Evolutionary conservation across 2,888 invertebrate species (phyloP).

Genomic region (Meliscaeva auricollis): DNA sequence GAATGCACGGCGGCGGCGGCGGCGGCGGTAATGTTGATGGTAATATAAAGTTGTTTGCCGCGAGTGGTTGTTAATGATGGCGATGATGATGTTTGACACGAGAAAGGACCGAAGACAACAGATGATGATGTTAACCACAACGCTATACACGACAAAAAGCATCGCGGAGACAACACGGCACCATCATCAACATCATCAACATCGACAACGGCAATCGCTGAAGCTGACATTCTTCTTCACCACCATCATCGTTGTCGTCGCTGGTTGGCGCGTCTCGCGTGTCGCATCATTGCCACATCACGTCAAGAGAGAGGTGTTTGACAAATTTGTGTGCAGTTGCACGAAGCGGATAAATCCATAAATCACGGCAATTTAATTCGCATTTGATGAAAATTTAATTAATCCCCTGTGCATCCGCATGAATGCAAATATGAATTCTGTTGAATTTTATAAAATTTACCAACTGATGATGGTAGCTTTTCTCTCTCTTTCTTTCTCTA

Average conservation of each 20-base stretch:
- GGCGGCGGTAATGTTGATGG: no score
- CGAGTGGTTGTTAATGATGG: slow-evolving; percentile 71
- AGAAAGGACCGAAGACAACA: slow-evolving; percentile 50
- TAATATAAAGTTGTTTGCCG: slow-evolving; percentile 33
- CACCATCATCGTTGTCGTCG: neutral
- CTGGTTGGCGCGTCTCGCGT: neutral
- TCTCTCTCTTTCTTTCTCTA: neutral
- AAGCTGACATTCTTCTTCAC: slow-evolving; percentile 25
- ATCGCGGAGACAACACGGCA: neutral
- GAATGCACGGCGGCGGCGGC: neutral
- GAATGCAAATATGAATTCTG: slow-evolving; percentile 67
- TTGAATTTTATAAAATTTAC: slow-evolving; percentile 12
- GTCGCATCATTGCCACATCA: slow-evolving; percentile 24
- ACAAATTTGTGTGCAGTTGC: slow-evolving; percentile 73
- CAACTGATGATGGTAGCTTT: slow-evolving; percentile 4
- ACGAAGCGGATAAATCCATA: slow-evolving; percentile 74
- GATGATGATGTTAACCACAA: slow-evolving; percentile 59
- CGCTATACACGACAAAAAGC: neutral
- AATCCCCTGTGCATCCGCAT: slow-evolving; percentile 74
- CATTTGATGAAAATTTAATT: slow-evolving; percentile 76
- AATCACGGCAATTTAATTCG: slow-evolving; percentile 77
- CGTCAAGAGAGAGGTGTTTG: slow-evolving; percentile 45
- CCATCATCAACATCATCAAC: neutral
- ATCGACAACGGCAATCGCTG: slow-evolving; percentile 14
- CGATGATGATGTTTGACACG: slow-evolving; percentile 68